phyloP scores from a whole-genome alignment of 2,797 vertebrate species.

The Ctenosaura bakeri region DNA sequence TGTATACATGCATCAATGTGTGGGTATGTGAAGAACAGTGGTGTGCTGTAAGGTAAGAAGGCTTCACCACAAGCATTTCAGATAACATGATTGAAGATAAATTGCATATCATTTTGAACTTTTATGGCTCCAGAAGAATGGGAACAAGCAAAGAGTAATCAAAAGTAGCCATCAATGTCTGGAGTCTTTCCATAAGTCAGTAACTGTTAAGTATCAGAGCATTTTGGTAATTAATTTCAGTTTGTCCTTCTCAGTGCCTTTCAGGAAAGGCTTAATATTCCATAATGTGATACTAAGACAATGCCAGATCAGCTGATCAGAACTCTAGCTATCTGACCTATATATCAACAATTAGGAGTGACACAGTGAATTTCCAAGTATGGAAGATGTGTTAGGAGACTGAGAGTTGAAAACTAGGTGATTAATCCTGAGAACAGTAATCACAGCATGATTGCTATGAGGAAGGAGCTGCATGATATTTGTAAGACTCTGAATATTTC shows the following conservation, averaged over 20 bases:
- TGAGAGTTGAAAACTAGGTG: not conserved
- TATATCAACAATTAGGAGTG: not conserved
- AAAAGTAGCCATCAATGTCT: slow-evolving; percentile 1
- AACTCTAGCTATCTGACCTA: slow-evolving; percentile 7
- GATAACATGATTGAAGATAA: not conserved
- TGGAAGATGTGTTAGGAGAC: not conserved
- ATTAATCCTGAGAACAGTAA: not conserved
- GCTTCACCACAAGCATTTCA: not conserved
- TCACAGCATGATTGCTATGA: not conserved
- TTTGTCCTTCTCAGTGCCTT: not conserved
- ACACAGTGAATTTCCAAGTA: not conserved
- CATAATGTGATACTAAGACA: not conserved
- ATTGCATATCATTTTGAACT: not conserved
- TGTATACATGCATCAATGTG: not conserved
- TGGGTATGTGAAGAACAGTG: not conserved
- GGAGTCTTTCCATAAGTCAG: slow-evolving; percentile 57
- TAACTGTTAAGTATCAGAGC: slow-evolving; percentile 37
- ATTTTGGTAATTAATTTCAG: slow-evolving; percentile 34
- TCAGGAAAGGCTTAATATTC: slow-evolving; percentile 24
- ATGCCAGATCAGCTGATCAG: not conserved
- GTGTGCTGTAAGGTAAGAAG: too few relatives aligned
- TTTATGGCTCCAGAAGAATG: not conserved
- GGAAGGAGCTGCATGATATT: not conserved
- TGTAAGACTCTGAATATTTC: not conserved
- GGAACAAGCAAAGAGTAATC: not conserved